Evolutionary conservation across 1,140 invertebrate species (phyloP).

Genomic region (Alviniconcha marisindica): DNA sequence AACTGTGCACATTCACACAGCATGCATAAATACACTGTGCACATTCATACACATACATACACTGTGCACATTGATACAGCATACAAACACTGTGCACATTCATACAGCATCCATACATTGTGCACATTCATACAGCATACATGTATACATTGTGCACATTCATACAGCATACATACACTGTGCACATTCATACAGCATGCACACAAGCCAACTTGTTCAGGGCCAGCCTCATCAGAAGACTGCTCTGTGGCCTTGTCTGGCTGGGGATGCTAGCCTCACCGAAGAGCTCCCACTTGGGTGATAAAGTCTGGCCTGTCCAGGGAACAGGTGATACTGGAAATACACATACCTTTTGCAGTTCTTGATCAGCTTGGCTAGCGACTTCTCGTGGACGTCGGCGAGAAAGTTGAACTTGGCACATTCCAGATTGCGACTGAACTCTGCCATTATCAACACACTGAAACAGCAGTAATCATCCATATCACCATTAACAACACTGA

Average conservation of each 20-base stretch:
- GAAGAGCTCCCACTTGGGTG: not conserved
- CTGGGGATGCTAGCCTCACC: not conserved
- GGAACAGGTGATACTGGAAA: too few species aligned
- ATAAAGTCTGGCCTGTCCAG: not conserved
- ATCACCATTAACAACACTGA: not conserved
- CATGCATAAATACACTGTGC: too few species aligned
- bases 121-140: too few species aligned
- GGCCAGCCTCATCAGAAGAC: constrained; percentile 18
- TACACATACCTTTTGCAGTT: constrained; percentile 64
- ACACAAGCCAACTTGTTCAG: too few species aligned
- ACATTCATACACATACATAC: too few species aligned
- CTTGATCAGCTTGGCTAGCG: constrained; percentile 64
- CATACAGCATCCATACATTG: too few species aligned
- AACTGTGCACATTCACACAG: too few species aligned
- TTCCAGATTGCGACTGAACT: constrained; percentile 62
- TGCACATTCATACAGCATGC: too few species aligned
- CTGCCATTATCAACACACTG: constrained; percentile 69
- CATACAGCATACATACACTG: too few species aligned
- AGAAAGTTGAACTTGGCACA: constrained; percentile 71
- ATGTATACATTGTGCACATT: too few species aligned
- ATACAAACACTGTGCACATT: too few species aligned
- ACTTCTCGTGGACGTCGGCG: constrained; percentile 63
- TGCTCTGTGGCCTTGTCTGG: not conserved
- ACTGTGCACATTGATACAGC: too few species aligned
- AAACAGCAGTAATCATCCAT: not conserved